Base-by-base conservation (phyloP, 2,888 invertebrate species). In the Odontothrips loti region DNA sequence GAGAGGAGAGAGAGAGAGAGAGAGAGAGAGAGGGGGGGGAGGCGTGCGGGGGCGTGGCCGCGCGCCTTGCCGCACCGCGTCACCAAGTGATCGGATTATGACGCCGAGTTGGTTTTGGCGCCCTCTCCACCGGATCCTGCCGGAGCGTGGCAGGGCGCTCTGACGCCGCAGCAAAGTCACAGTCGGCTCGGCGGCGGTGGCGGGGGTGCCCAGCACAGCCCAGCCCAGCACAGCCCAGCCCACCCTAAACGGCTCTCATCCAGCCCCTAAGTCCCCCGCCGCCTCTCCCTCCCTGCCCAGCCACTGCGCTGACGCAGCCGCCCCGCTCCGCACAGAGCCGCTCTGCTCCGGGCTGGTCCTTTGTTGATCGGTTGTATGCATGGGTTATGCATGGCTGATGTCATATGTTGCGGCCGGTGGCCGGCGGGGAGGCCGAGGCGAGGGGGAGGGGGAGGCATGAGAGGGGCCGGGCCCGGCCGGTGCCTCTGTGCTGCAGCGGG, bases 291-390 rank as follows among this genome's bases (percentile, higher is more conserved):
- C 12, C 23, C 68, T 75, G 51, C 10, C 20, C 51, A 6, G 51
- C 15, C 51, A 12, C 51, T 20, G 51, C 2, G 15, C 51, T 20
- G 51, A 20, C 2, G 15, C 51, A 12, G 68, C 23, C 68, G 8
- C 23, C 68, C 68, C 68, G 68, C 68, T 23, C 68, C 68, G 34
- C 34, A 43, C 34, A 43, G 34, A 43, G 34, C 34, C 34, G 34
- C 34, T 6, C 34, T 6, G 34, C 34, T 6, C 58, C 58, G 20
- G 23, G 68, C 68, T 23, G 68, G 68, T 27, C 68, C 68, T 23
- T 75, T 75, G 68, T 75, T n/a, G 68, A 75, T 75, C 68, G 68
- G 68, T 75, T 75, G 68, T 75, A 75, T 75, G 68, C 68, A 75
- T 75, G 68, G 68, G 68, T 75, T 75, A 75, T 75, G 68, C 68